These are phyloP conservation scores for Oncorhynchus mykiss DNA, from an alignment of 2,113 vertebrate genomes.

Conservation along the genomic window DNA sequence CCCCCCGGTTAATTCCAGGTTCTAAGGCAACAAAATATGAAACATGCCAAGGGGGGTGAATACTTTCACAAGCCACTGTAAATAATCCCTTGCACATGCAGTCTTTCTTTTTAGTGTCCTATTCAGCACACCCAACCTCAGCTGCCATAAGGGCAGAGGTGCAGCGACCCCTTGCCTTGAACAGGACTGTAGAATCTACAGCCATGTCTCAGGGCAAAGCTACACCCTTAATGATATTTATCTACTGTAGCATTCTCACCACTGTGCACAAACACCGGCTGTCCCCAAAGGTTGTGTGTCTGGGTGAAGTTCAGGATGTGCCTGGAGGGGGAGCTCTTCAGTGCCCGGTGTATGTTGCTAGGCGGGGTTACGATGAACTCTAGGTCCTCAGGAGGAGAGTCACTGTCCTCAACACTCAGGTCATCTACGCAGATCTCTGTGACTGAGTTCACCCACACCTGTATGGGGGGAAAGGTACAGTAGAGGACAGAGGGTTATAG, in stretches of 20 bases:
- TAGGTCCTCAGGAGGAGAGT: conserved; percentile 75
- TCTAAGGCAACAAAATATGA: no score
- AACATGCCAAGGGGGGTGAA: no score
- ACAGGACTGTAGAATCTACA: no score
- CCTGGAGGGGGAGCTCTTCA: conserved; percentile 75
- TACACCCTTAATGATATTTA: no score
- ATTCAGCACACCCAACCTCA: no score
- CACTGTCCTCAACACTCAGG: conserved; percentile 80
- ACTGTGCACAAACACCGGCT: conserved; percentile 82
- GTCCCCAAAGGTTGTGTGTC: conserved; percentile 72
- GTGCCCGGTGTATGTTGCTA: conserved; percentile 81
- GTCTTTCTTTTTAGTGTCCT: no score
- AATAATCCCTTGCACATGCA: no score
- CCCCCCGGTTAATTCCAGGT: no score
- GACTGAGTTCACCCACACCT: conserved; percentile 84
- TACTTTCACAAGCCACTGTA: no score
- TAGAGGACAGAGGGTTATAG: not conserved
- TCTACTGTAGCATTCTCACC: conserved; percentile 64
- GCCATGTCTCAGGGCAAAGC: no score
- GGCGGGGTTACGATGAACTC: conserved; percentile 80
- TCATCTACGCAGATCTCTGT: conserved; percentile 78
- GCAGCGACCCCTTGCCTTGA: no score
- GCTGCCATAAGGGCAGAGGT: no score
- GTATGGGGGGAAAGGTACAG: not conserved
- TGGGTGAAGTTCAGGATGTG: conserved; percentile 87